Percentiles rank a stretch among this genome's conserved stretches.
phyloP scores from a whole-genome alignment of 2,888 invertebrate species.

The Candidula unifasciata region DNA sequence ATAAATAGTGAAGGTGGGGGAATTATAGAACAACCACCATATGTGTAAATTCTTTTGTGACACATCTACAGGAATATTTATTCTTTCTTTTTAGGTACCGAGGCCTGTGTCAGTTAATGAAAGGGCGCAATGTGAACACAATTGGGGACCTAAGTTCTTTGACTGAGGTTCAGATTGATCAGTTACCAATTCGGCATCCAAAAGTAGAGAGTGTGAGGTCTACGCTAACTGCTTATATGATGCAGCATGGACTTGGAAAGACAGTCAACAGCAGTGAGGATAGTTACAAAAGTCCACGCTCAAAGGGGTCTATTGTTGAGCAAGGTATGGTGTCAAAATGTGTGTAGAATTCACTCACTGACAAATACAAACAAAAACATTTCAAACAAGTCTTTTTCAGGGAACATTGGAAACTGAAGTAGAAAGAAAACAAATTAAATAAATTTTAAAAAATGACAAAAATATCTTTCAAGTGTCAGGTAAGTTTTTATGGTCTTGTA shows the following conservation, averaged over 20 bases:
- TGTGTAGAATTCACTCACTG: neutral
- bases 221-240: slow-evolving; percentile 60
- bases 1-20: too few relatives aligned
- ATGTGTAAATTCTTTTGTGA: too few relatives aligned
- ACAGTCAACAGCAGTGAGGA: slow-evolving; percentile 4
- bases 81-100: slow-evolving; percentile 62
- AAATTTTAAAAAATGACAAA: too few relatives aligned
- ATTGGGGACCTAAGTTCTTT: slow-evolving; percentile 72
- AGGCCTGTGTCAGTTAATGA: slow-evolving; percentile 71
- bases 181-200: slow-evolving; percentile 72
- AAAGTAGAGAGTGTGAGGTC: slow-evolving; percentile 68
- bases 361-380: neutral
- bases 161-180: slow-evolving; percentile 71
- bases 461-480: too few relatives aligned
- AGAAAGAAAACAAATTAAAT: neutral
- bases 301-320: slow-evolving; percentile 32
- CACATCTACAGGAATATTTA: too few relatives aligned
- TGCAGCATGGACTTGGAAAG: slow-evolving; percentile 46
- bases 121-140: slow-evolving; percentile 71
- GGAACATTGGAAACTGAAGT: neutral
- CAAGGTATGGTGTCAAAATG: slow-evolving; percentile 13
- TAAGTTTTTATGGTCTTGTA: too few relatives aligned
- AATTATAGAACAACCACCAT: too few relatives aligned
- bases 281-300: slow-evolving; percentile 10
- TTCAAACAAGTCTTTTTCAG: neutral